Evolutionary conservation across 2,888 invertebrate genomes (phyloP).

Genomic region (Metopia argyrocephala): DNA sequence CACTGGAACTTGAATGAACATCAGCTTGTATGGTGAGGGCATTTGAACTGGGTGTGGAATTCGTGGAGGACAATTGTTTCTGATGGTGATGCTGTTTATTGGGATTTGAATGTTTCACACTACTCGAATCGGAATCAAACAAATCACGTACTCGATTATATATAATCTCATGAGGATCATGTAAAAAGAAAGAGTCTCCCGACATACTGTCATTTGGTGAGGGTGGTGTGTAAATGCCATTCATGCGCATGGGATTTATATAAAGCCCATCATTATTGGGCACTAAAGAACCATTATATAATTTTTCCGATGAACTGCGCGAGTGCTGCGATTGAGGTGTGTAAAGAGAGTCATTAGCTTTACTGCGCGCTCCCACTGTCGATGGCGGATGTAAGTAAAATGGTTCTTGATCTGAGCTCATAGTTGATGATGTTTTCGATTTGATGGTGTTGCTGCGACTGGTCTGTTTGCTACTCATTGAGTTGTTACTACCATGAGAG

Average conservation of each 20-base stretch:
- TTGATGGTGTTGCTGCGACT: slow-evolving; percentile 78
- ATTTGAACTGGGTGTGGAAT: slow-evolving; percentile 68
- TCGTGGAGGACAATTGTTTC: slow-evolving; percentile 45
- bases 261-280: slow-evolving; percentile 85
- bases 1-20: slow-evolving; percentile 87
- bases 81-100: slow-evolving; percentile 67
- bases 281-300: slow-evolving; percentile 73
- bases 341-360: slow-evolving; percentile 76
- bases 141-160: slow-evolving; percentile 92
- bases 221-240: slow-evolving; percentile 79
- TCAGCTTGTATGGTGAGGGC: slow-evolving; percentile 89
- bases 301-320: slow-evolving; percentile 75
- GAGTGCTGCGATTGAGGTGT: slow-evolving; percentile 71
- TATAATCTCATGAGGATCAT: slow-evolving; percentile 88
- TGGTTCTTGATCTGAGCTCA: slow-evolving; percentile 81
- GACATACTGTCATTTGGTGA: slow-evolving; percentile 81
- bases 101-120: slow-evolving; percentile 69
- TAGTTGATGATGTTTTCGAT: slow-evolving; percentile 78
- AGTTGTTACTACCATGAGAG: slow-evolving; percentile 72
- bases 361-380: slow-evolving; percentile 71
- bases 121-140: slow-evolving; percentile 82
- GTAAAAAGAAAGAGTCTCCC: slow-evolving; percentile 90
- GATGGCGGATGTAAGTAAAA: slow-evolving; percentile 89
- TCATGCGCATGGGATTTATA: slow-evolving; percentile 87
- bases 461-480: slow-evolving; percentile 75